Percentiles rank a stretch among this genome's conserved stretches.
These are phyloP conservation scores for Balaeniceps rex DNA, from an alignment of 2,113 vertebrate species.

Conservation along the genomic window DNA sequence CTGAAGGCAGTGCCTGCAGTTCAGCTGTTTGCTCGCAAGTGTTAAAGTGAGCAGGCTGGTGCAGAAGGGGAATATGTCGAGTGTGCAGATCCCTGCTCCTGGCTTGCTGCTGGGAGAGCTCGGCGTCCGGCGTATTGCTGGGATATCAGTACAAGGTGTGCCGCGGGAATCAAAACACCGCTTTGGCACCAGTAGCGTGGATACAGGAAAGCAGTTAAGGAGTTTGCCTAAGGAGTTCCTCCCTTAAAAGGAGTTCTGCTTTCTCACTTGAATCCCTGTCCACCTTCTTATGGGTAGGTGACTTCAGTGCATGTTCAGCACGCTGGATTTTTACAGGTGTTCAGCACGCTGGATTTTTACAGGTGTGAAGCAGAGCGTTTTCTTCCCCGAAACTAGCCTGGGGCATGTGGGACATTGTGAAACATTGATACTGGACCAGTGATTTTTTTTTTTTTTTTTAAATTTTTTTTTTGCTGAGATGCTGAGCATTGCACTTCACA, in stretches of 20 bases:
- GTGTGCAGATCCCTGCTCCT: neutral
- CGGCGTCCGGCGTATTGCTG: neutral
- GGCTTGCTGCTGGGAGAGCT: neutral
- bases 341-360: neutral
- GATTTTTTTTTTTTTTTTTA: no score
- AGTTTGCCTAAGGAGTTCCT: neutral
- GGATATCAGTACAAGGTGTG: neutral
- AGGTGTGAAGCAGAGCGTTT: neutral
- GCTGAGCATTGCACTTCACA: neutral
- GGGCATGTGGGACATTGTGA: rapidly evolving
- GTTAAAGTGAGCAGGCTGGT: neutral
- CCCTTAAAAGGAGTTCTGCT: neutral
- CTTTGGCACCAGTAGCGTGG: neutral
- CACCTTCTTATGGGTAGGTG: neutral
- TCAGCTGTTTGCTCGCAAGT: neutral
- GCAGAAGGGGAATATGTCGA: rapidly evolving
- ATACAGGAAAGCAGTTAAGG: neutral
- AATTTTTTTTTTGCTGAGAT: neutral
- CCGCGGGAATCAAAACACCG: rapidly evolving
- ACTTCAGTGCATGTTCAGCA: neutral
- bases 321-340: neutral
- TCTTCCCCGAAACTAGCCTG: rapidly evolving
- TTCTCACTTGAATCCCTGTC: neutral
- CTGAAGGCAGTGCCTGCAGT: neutral
- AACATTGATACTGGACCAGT: neutral